Evolutionary conservation across 2,797 vertebrate genomes (phyloP), one percentile per base, ranked within the genome.

Genomic region (Lagorchestes hirsutus): DNA sequence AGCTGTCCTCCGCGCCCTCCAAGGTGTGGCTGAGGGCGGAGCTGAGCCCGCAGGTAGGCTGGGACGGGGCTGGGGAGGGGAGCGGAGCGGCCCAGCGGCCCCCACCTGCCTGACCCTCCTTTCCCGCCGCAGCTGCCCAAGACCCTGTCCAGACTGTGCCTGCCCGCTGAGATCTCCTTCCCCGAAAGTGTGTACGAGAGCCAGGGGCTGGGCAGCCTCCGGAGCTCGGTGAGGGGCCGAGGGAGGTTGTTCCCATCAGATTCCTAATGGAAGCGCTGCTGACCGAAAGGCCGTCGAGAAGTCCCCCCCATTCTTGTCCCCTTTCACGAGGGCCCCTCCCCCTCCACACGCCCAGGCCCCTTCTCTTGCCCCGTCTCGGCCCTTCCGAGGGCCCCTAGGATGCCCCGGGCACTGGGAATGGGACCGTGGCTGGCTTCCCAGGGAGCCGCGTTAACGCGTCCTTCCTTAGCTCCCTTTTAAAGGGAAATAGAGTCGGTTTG

Each of bases 121-220:
- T 0, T 4, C 46, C 2, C 24, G 46, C 34, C 2, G 0, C 0
- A 97, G 98, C 87, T 98, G 87, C 95, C 96, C 6, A 96, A 95
- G 97, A 94, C 92, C 9, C 0, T 91, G 62, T 94, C 93, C 12
- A 95, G 93, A 58, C 94, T 98, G 62, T 58, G 93, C 55, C 91
- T 98, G 52, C 54, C 93, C 93, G 98, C 97, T 5, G 96, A 97
- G 95, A 97, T 97, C 55, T 54, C 93, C 67, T 98, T 96, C 62
- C 4, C 97, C 95, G 90, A 34, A 57, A 59, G 93, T 0, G 74
- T 97, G 0, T 97, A 90, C 1, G 82, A 93, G 93, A 93, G 93
- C 1, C 93, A 97, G 94, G 90, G 91, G 2, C 56, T 67, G 55
- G 97, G 97, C 96, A 97, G 54, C 62, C 92, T 52, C 10, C 8